Evolutionary conservation across 2,113 vertebrate genomes (phyloP).

Genomic region (Sisor rabdophorus): DNA sequence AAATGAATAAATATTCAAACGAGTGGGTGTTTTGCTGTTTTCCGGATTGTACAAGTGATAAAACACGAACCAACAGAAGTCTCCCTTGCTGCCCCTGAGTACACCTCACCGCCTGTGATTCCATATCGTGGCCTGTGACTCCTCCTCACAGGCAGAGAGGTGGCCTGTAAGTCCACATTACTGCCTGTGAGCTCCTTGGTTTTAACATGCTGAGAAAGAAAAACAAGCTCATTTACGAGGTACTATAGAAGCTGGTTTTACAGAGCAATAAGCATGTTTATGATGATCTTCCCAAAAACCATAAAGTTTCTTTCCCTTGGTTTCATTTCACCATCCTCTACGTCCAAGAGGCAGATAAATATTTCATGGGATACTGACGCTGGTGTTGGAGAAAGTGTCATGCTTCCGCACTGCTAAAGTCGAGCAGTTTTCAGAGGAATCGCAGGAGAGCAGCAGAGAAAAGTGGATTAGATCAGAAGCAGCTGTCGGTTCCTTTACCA

Average conservation of each 20-base stretch:
- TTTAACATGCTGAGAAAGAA: conserved; percentile 27
- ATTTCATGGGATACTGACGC: conserved; percentile 54
- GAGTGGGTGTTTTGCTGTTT: conserved; percentile 35
- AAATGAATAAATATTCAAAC: conserved; percentile 41
- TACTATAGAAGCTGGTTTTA: conserved; percentile 42
- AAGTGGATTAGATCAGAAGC: conserved; percentile 66
- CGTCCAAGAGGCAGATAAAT: conserved; percentile 61
- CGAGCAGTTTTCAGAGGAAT: conserved; percentile 60
- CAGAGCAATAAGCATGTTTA: conserved; percentile 53
- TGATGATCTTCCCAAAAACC: conserved; percentile 52
- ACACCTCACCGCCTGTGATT: background rate
- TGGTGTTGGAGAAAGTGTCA: conserved; percentile 54
- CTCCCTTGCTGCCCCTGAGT: background rate
- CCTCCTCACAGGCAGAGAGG: no score
- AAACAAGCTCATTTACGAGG: conserved; percentile 56
- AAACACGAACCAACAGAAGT: background rate
- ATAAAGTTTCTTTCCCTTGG: conserved; percentile 29
- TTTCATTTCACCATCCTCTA: conserved; percentile 57
- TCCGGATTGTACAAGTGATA: conserved; percentile 27
- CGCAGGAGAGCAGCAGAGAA: conserved; percentile 56
- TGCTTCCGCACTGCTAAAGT: conserved; percentile 57
- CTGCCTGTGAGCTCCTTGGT: background rate
- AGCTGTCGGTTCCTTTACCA: conserved; percentile 66
- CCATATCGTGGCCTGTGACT: no score
- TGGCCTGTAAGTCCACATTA: no score